Conservation (phyloP, 2,797 vertebrate species). For the Ptychadena robeensis region DNA sequence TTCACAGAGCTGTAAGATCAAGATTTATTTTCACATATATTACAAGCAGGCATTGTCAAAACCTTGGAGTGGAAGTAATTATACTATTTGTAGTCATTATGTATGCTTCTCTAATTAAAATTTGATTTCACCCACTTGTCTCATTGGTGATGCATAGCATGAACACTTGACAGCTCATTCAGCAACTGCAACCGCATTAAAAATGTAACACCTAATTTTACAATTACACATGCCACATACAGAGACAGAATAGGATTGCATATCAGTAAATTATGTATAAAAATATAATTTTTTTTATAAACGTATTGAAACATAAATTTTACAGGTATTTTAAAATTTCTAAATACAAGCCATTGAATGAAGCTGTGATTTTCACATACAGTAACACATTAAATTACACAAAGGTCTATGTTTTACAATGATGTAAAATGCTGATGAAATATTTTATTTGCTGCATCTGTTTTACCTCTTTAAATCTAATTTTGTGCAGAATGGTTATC, state of each 20-base stretch:
- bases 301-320: not conserved
- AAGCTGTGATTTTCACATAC: not conserved
- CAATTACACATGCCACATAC: constrained; percentile 54
- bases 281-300: not conserved
- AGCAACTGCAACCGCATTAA: constrained; percentile 56
- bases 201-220: constrained; percentile 57
- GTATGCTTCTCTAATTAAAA: constrained; percentile 59
- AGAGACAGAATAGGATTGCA: constrained; percentile 22
- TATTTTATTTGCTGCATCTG: constrained; percentile 11
- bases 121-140: constrained; percentile 59
- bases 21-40: constrained; percentile 21
- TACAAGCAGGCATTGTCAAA: constrained; percentile 45
- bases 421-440: not conserved
- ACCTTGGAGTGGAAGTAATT: constrained; percentile 51
- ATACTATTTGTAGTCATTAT: constrained; percentile 60
- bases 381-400: not conserved
- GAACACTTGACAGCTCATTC: constrained; percentile 61
- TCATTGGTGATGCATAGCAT: constrained; percentile 57
- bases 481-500: not conserved
- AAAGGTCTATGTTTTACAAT: not conserved
- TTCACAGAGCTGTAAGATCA: not conserved
- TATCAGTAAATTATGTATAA: not conserved
- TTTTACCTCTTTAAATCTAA: constrained; percentile 2
- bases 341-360: not conserved
- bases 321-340: not conserved